These are phyloP conservation scores for Scomber japonicus DNA, from an alignment of 2,113 vertebrate genomes.

Conservation along the genomic window DNA sequence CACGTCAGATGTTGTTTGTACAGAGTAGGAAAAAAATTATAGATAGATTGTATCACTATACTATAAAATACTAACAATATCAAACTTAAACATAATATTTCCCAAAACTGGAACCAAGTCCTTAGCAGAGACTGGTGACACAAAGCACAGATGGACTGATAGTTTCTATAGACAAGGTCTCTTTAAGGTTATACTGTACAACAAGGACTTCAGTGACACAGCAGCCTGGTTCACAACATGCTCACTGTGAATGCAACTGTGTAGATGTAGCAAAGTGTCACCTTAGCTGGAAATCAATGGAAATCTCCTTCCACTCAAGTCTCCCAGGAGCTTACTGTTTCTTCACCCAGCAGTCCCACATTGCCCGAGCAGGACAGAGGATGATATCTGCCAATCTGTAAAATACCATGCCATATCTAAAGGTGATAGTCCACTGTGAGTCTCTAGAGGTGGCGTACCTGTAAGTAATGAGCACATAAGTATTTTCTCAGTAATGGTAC, in stretches of 20 bases:
- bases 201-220: conserved; percentile 1
- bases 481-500: not conserved
- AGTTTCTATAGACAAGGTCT: not conserved
- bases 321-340: conserved; percentile 28
- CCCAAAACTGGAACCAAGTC: not conserved
- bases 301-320: conserved; percentile 10
- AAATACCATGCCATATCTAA: not conserved
- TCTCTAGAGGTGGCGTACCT: not conserved
- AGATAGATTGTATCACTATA: too few relatives aligned
- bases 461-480: not conserved
- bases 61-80: not conserved
- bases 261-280: conserved; percentile 21
- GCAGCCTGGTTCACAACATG: conserved; percentile 23
- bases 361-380: not conserved
- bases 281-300: conserved; percentile 48
- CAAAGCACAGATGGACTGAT: too few relatives aligned
- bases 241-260: conserved; percentile 13
- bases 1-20: too few relatives aligned
- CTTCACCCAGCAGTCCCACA: not conserved
- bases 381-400: conserved; percentile 9
- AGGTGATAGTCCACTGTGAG: not conserved
- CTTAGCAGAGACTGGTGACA: not conserved
- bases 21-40: too few relatives aligned
- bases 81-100: not conserved
- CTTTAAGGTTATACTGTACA: not conserved